Evolutionary conservation across 2,797 vertebrate genomes (phyloP), one percentile per base, ranked within the genome.

Genomic region (Gymnodraco acuticeps): DNA sequence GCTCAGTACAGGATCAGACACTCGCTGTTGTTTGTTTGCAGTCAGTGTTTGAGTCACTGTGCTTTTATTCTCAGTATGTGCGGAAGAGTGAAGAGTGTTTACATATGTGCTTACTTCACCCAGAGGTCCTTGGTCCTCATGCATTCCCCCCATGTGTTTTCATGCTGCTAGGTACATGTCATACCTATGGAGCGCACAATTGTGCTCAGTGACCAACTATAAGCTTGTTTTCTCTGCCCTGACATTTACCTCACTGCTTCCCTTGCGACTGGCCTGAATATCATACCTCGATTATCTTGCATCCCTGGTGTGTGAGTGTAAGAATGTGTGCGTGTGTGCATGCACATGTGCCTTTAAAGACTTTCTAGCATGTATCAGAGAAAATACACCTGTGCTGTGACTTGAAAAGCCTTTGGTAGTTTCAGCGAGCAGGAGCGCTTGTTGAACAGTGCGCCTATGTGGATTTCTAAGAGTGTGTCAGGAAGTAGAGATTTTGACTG

Each of bases 201-300:
- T 72, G 81, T 56, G 66, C 84, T 78, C 86, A 53, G 79, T 89
- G 91, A 92, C 77, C 84, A 50, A 86, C 72, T 63, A 82, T 80
- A 87, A 89, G 84, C 85, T 87, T 92, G 88, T 91, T 92, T 91
- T 91, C 85, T 87, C 83, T 92, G 87, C 82, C 85, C 27, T 94
- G 93, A 92, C 91, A 92, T 94, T 93, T 91, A 90, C 81, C 89
- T 88, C 80, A 69, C 53, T 27, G 81, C 73, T 64, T 89, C 89
- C 86, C 83, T 73, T 83, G 83, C 12, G 78, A n/a, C 70, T 51
- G 78, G 70, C 74, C 59, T 52, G 82, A 86, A 84, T 92, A 89
- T 88, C 83, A 81, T 72, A 64, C 87, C 75, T 77, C 77, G 72
- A 81, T 88, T 89, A 91, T 89, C 87, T 80, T 54, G 80, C 67